phyloP scores from a whole-genome alignment of 2,888 invertebrate genomes.

The Rotaria socialis region DNA sequence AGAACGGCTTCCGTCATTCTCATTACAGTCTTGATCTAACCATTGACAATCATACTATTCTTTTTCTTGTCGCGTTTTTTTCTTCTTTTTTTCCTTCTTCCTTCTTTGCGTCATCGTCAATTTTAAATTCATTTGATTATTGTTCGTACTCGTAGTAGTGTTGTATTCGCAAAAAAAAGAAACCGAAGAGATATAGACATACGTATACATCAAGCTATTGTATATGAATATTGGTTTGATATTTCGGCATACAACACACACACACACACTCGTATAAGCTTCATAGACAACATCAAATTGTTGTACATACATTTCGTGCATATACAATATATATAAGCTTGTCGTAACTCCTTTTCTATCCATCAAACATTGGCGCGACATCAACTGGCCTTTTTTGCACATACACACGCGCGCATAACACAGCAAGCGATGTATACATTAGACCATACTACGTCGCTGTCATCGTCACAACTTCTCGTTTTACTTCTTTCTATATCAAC shows the following conservation, averaged over 20 bases:
- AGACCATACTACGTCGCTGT: background rate
- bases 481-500: slow-evolving; percentile 22
- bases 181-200: background rate
- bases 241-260: background rate
- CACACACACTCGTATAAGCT: background rate
- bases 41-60: background rate
- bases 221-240: slow-evolving; percentile 12
- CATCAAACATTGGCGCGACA: slow-evolving; percentile 15
- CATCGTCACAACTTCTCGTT: background rate
- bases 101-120: background rate
- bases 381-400: slow-evolving; percentile 18
- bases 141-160: background rate
- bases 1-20: background rate
- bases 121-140: slow-evolving; percentile 25
- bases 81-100: background rate
- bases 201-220: background rate
- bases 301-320: slow-evolving; percentile 26
- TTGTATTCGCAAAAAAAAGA: background rate
- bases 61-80: background rate
- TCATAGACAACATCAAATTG: background rate
- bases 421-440: slow-evolving; percentile 2
- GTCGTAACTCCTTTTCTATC: background rate
- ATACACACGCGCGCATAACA: background rate
- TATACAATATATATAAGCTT: slow-evolving; percentile 19
- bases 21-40: background rate